Evolutionary conservation across 2,797 vertebrate species (phyloP), one percentile per base, ranked within the genome.

Genomic region (Acanthiza pusilla): DNA sequence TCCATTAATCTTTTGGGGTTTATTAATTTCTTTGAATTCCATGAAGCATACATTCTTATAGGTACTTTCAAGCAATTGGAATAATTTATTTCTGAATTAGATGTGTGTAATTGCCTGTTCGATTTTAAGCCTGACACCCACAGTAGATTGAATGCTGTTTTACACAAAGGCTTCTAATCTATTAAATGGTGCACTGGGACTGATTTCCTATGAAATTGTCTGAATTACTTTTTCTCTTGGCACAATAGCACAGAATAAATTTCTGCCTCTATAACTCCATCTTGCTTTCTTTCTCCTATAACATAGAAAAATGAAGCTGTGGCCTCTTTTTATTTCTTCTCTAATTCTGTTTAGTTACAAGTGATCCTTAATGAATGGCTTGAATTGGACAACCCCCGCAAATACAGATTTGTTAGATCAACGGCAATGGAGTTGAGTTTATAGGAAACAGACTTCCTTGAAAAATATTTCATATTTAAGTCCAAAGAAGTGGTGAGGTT

Each of bases 111-210:
- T 90, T 96, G 94, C 82, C 91, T 84, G 88, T 94, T 96, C 43
- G 48, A 96, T 95, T 88, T 96, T 92, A 90, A 96, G 88, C 45
- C 76, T 93, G 94, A 85, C 91, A 84, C 62, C 36, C 51, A 38
- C 62, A 67, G 79, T 57, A 84, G 94, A 91, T 94, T 81, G 82
- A 96, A 92, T 89, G 62, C 75, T 78, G 16, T 71, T 94, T 93
- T 91, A 85, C 62, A 85, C 82, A 89, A 88, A 92, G 84, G 42
- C 34, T 94, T 92, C 91, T 91, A 71, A 93, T 93, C 82, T 92
- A 47, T 94, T 91, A 94, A 95, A 81, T 73, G 76, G 58, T 91
- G 79, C 60, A 47, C 40, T 76, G 94, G 92, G 89, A 85, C 88
- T 88, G 95, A 85, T 89, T 85, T 91, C 78, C 78, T 89, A 65